phyloP scores from a whole-genome alignment of 2,113 vertebrate species.

The Ophthalmolycus amberensis region DNA sequence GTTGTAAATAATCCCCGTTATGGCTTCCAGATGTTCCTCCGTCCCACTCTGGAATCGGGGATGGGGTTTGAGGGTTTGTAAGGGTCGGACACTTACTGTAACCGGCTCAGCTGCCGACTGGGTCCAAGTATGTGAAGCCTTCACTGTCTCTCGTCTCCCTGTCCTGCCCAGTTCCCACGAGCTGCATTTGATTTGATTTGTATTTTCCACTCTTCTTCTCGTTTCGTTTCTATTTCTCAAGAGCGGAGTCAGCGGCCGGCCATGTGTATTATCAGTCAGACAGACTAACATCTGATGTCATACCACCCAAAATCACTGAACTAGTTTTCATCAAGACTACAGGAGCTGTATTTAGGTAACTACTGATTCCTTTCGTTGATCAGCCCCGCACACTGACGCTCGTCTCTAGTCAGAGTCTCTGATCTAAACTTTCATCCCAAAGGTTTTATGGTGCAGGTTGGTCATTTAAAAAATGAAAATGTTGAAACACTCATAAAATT shows the following conservation, averaged over 20 bases:
- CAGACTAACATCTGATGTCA: neutral
- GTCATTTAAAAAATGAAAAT: too few species aligned
- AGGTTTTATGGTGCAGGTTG: too few species aligned
- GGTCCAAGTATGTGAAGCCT: conserved; percentile 24
- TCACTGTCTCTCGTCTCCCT: conserved; percentile 3
- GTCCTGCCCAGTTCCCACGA: conserved; percentile 14
- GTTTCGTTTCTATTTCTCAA: neutral
- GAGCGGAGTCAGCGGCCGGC: neutral
- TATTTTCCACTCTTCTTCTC: neutral
- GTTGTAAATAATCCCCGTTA: conserved; percentile 83
- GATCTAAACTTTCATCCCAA: too few species aligned
- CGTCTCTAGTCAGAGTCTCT: too few species aligned
- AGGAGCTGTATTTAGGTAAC: neutral
- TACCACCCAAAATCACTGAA: neutral
- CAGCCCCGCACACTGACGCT: neutral
- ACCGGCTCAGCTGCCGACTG: conserved; percentile 54
- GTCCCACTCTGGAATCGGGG: conserved; percentile 59
- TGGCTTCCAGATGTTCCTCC: conserved; percentile 85
- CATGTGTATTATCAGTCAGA: neutral
- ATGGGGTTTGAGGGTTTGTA: conserved; percentile 58
- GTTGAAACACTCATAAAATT: too few species aligned
- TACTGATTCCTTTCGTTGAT: neutral
- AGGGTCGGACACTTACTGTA: conserved; percentile 70
- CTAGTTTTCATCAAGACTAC: neutral
- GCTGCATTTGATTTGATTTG: conserved; percentile 11